These are phyloP conservation scores for Halichoerus grypus DNA, from an alignment of 2,113 vertebrate genomes.

Conservation along the genomic window DNA sequence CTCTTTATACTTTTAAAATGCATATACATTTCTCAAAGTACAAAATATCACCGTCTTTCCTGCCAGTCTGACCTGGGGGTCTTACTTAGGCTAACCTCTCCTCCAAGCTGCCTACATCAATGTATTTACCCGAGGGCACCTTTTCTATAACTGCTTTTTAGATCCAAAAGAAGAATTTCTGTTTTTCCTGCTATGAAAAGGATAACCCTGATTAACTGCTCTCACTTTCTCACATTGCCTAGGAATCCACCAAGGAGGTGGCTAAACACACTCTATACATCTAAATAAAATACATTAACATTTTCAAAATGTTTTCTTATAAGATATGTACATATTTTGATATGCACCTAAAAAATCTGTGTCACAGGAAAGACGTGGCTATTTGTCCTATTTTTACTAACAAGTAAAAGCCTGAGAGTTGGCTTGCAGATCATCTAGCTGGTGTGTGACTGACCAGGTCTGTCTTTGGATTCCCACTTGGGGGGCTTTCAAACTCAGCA, in stretches of 20 bases:
- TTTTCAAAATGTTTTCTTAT: background rate
- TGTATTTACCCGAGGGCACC: background rate
- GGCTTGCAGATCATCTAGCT: background rate
- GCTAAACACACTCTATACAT: background rate
- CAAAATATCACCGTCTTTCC: background rate
- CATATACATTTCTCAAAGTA: background rate
- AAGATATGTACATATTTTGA: background rate
- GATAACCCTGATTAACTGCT: background rate
- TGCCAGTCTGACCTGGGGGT: background rate
- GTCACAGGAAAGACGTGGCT: background rate
- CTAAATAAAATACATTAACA: background rate
- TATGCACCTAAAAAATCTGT: background rate
- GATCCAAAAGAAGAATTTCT: background rate
- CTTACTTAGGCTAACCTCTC: background rate
- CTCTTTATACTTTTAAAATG: conserved; percentile 34
- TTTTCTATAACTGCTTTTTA: background rate
- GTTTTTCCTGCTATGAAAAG: conserved; percentile 49
- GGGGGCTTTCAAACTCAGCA: background rate
- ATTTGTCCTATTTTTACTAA: background rate
- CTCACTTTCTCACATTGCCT: background rate
- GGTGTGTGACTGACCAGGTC: background rate
- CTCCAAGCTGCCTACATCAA: background rate
- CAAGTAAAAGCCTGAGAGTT: background rate
- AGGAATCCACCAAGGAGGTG: background rate
- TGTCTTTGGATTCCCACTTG: background rate